A percentile compares a stretch with the other conserved stretches of the same genome.
phyloP scores from a whole-genome alignment of 1,140 invertebrate genomes.

The Neodiprion fabricii region DNA sequence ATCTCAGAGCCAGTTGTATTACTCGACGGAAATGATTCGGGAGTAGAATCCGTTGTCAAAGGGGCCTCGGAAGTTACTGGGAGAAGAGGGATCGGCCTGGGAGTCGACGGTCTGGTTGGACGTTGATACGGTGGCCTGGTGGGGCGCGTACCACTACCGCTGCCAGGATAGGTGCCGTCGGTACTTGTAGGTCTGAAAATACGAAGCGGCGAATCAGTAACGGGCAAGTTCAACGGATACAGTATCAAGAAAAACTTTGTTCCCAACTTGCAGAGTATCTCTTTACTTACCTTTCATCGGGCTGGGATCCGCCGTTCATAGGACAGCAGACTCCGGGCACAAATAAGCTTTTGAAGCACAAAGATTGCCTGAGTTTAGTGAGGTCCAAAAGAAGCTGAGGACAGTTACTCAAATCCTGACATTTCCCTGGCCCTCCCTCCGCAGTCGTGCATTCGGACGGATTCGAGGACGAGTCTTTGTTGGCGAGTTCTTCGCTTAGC shows the following conservation, averaged over 20 bases:
- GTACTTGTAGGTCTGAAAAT: neutral
- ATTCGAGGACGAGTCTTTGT: conserved; percentile 39
- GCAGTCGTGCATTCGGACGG: conserved; percentile 78
- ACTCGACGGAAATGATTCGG: conserved; percentile 31
- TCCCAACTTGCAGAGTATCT: neutral
- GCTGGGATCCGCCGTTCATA: conserved; percentile 33
- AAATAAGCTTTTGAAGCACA: conserved; percentile 92
- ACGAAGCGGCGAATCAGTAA: conserved; percentile 6
- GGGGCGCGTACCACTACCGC: conserved; percentile 23
- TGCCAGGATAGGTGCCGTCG: conserved; percentile 23
- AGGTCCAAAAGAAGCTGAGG: conserved; percentile 86
- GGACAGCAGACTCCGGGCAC: conserved; percentile 93
- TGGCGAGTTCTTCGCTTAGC: conserved; percentile 44
- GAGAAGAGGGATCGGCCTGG: conserved; percentile 54
- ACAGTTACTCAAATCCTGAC: conserved; percentile 88
- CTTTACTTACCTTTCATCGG: conserved; percentile 34
- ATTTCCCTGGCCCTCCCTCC: conserved; percentile 77
- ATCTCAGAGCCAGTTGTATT: conserved; percentile 39
- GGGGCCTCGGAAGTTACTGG: conserved; percentile 31
- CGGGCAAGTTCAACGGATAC: too few relatives aligned
- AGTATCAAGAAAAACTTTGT: too few relatives aligned
- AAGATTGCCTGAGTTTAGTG: conserved; percentile 79
- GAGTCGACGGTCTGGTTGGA: conserved; percentile 48
- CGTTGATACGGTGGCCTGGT: conserved; percentile 37
- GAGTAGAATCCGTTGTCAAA: neutral